Evolutionary conservation across 2,113 vertebrate genomes (phyloP).

Genomic region (Pao palembangensis): DNA sequence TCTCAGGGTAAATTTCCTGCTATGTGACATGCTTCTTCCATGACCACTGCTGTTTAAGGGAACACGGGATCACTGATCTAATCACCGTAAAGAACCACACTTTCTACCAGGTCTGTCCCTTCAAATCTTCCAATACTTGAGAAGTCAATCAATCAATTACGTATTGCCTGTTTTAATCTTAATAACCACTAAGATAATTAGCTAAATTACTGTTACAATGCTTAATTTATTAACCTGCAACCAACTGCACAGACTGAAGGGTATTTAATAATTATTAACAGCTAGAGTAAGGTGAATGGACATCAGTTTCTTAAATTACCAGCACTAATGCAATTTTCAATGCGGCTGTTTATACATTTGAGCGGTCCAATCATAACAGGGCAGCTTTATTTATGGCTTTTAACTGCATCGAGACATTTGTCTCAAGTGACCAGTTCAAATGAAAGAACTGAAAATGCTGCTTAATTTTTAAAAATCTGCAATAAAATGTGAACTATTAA

Average conservation of each 20-base stretch:
- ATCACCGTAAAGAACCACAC: constrained; percentile 20
- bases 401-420: background rate
- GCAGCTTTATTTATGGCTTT: background rate
- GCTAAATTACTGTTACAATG: background rate
- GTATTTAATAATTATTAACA: background rate
- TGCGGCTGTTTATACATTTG: background rate
- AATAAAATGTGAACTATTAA: no score
- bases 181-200: background rate
- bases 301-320: background rate
- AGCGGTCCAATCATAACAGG: background rate
- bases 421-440: background rate
- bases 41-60: constrained; percentile 37
- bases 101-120: constrained; percentile 8
- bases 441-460: background rate
- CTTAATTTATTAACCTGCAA: background rate
- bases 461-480: background rate
- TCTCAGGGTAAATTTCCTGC: constrained; percentile 28
- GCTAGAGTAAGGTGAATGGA: background rate
- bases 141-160: background rate
- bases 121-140: background rate
- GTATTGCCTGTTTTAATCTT: background rate
- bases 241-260: background rate
- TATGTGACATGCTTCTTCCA: constrained; percentile 18
- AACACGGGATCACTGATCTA: constrained; percentile 7
- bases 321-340: background rate